phyloP scores from a whole-genome alignment of 1,140 invertebrate species.

The Ceratitis capitata region DNA sequence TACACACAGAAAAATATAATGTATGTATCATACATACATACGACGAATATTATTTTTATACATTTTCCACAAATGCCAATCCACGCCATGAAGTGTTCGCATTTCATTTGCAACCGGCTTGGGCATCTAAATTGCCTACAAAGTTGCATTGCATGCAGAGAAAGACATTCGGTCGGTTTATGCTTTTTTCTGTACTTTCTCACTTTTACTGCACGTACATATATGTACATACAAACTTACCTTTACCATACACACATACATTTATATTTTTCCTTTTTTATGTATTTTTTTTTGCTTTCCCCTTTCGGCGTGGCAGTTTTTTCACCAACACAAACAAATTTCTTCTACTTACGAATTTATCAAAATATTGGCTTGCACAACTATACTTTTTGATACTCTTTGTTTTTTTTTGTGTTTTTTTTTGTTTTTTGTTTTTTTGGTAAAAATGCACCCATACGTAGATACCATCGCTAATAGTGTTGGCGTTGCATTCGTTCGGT shows the following conservation, averaged over 20 bases:
- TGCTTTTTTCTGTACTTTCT: background rate
- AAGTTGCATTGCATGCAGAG: background rate
- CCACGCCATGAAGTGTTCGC: background rate
- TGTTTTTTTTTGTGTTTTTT: no score
- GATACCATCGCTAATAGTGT: background rate
- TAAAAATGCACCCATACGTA: background rate
- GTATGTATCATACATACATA: no score
- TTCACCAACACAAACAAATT: background rate
- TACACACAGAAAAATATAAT: no score
- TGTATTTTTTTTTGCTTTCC: background rate
- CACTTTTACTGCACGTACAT: background rate
- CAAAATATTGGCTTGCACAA: constrained; percentile 33
- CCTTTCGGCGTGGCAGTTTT: background rate
- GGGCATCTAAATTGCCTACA: background rate
- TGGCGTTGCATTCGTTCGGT: background rate
- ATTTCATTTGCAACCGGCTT: background rate
- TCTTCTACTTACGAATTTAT: background rate
- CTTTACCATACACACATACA: no score
- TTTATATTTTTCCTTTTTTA: background rate
- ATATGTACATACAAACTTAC: no score
- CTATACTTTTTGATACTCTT: background rate
- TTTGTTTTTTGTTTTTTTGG: no score
- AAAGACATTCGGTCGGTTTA: background rate
- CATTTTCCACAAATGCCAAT: background rate
- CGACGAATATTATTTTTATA: background rate